A percentile compares a stretch with the other conserved stretches of the same genome.
Conservation (phyloP, 2,113 vertebrate genomes). For the Zosterops hypoxanthus region DNA sequence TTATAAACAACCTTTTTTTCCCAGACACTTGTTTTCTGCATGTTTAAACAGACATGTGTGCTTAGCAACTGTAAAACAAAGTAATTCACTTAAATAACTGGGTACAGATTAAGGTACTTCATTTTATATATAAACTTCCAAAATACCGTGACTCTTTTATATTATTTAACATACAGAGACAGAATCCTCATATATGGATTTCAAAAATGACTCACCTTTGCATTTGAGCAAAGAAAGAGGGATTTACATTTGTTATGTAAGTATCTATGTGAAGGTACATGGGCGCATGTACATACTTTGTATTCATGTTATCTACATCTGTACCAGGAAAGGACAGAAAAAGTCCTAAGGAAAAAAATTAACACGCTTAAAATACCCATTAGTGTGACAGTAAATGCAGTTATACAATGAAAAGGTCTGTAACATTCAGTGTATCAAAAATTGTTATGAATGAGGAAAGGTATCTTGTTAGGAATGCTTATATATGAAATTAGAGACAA, state of each 20-base stretch:
- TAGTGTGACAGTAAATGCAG: background rate
- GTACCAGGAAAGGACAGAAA: background rate
- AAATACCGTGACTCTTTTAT: background rate
- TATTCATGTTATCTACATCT: background rate
- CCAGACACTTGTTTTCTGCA: background rate
- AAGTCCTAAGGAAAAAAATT: background rate
- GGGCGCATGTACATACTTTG: background rate
- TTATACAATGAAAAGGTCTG: background rate
- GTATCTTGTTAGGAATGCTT: background rate
- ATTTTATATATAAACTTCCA: background rate
- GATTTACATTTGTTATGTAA: background rate
- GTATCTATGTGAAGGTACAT: background rate
- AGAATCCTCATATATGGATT: background rate
- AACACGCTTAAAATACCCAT: background rate
- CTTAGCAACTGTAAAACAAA: slow-evolving; percentile 25
- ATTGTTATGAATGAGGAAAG: background rate
- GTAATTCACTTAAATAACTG: background rate
- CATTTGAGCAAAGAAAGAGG: background rate
- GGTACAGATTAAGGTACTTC: background rate
- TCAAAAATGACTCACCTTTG: background rate
- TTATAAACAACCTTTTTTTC: background rate
- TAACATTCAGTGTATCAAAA: background rate
- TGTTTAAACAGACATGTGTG: slow-evolving; percentile 28
- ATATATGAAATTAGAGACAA: background rate
- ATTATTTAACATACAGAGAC: background rate